Conservation (phyloP, 2,888 invertebrate genomes). For the Platynereis dumerilii region DNA sequence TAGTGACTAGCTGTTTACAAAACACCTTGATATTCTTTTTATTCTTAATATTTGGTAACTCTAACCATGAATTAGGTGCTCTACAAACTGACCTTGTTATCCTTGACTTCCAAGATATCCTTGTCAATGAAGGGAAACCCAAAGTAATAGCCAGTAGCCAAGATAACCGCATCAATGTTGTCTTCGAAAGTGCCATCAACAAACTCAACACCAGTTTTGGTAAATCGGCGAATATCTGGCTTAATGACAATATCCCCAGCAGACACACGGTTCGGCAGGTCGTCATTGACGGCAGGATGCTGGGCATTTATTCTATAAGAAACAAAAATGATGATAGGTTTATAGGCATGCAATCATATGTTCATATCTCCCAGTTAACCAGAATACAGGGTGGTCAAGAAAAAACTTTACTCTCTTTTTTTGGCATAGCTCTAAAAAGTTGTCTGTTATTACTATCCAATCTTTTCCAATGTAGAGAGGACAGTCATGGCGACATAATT, state of each 20-base stretch:
- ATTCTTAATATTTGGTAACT: too few relatives aligned
- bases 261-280: slow-evolving; percentile 59
- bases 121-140: slow-evolving; percentile 62
- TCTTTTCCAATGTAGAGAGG: too few relatives aligned
- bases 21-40: too few relatives aligned
- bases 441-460: too few relatives aligned
- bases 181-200: slow-evolving; percentile 51
- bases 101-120: slow-evolving; percentile 44
- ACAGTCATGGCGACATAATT: too few relatives aligned
- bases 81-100: slow-evolving; percentile 50
- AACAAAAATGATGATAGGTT: background rate
- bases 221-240: slow-evolving; percentile 47
- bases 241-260: slow-evolving; percentile 60
- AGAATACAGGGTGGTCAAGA: too few relatives aligned
- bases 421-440: too few relatives aligned
- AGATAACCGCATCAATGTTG: slow-evolving; percentile 54
- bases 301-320: slow-evolving; percentile 39
- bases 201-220: slow-evolving; percentile 50
- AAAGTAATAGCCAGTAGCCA: slow-evolving; percentile 62
- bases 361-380: too few relatives aligned
- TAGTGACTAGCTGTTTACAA: too few relatives aligned
- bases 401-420: too few relatives aligned
- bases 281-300: slow-evolving; percentile 63
- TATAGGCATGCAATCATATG: too few relatives aligned
- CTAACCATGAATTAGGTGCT: too few relatives aligned